A percentile compares a stretch with the other conserved stretches of the same genome.
Evolutionary conservation across 2,888 invertebrate species (phyloP).

Genomic region (Athrips mouffetella): DNA sequence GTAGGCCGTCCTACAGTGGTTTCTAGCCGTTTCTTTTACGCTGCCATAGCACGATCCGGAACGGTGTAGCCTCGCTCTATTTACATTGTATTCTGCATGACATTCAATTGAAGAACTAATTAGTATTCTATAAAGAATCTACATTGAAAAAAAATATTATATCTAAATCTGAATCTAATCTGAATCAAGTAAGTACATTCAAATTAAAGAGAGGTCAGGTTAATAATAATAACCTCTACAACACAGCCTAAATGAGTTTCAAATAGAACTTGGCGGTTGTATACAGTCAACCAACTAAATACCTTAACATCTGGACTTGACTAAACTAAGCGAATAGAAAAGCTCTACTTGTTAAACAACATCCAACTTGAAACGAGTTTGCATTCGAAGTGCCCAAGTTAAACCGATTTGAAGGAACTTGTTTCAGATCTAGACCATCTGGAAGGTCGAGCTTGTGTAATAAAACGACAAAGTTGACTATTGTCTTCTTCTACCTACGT

Average conservation of each 20-base stretch:
- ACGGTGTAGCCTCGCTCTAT: too few species aligned
- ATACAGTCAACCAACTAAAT: constrained; percentile 20
- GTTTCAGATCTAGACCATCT: constrained; percentile 9
- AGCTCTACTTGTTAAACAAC: constrained; percentile 24
- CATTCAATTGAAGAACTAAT: too few species aligned
- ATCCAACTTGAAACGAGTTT: constrained; percentile 18
- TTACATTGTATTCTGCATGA: too few species aligned
- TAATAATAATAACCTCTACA: neutral
- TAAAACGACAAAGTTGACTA: constrained; percentile 8
- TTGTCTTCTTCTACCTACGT: too few species aligned
- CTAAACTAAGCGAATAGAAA: constrained; percentile 24
- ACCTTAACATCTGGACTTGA: constrained; percentile 8
- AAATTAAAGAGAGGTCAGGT: too few species aligned
- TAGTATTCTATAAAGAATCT: too few species aligned
- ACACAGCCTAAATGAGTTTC: constrained; percentile 1
- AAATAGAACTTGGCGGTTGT: constrained; percentile 24
- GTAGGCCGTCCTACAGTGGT: too few species aligned
- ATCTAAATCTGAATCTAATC: too few species aligned
- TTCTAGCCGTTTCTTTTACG: too few species aligned
- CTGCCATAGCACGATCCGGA: too few species aligned
- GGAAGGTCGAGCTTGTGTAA: neutral
- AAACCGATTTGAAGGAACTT: constrained; percentile 17
- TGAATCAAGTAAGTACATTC: too few species aligned
- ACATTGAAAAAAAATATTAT: too few species aligned
- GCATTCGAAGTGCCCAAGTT: constrained; percentile 18